Evolutionary conservation across 1,140 invertebrate genomes (phyloP).

Genomic region (Magallana gigas): DNA sequence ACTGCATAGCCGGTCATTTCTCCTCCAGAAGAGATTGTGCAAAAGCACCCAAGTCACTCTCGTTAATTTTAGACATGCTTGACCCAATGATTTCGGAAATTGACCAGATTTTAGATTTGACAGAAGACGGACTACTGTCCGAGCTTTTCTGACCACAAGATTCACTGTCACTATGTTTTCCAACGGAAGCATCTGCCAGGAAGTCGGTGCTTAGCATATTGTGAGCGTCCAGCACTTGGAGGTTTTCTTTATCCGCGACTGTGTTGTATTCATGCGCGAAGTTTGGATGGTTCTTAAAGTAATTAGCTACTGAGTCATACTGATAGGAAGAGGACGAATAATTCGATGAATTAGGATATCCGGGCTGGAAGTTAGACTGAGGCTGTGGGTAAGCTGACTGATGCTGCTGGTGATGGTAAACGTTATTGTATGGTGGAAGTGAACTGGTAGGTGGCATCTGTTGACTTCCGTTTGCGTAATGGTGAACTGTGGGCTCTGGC

Average conservation of each 20-base stretch:
- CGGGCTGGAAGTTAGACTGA: conserved; percentile 21
- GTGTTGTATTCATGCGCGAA: conserved; percentile 40
- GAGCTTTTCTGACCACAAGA: conserved; percentile 27
- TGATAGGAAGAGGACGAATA: conserved; percentile 15
- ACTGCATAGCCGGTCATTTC: not conserved
- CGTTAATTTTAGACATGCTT: conserved; percentile 39
- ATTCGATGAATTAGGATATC: conserved; percentile 15
- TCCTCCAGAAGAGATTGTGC: conserved; percentile 9
- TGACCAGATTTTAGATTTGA: conserved; percentile 40
- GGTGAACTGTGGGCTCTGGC: conserved; percentile 1
- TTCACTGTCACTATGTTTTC: conserved; percentile 42
- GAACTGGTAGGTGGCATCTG: conserved; percentile 1
- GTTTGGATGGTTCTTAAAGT: conserved; percentile 39
- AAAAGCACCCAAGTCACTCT: conserved; percentile 7
- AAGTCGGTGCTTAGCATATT: conserved; percentile 22
- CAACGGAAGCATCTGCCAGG: conserved; percentile 29
- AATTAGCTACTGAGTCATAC: conserved; percentile 36
- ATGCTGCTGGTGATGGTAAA: not conserved
- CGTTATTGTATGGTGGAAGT: not conserved
- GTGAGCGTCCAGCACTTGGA: conserved; percentile 27
- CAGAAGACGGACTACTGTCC: conserved; percentile 35
- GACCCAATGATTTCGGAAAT: conserved; percentile 41
- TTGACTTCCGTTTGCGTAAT: conserved; percentile 29
- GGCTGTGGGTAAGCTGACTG: conserved; percentile 12
- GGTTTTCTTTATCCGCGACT: conserved; percentile 35